Percentiles rank a stretch among this genome's conserved stretches.
Evolutionary conservation across 2,113 vertebrate genomes (phyloP).

Genomic region (Syngnathoides biaculeatus): DNA sequence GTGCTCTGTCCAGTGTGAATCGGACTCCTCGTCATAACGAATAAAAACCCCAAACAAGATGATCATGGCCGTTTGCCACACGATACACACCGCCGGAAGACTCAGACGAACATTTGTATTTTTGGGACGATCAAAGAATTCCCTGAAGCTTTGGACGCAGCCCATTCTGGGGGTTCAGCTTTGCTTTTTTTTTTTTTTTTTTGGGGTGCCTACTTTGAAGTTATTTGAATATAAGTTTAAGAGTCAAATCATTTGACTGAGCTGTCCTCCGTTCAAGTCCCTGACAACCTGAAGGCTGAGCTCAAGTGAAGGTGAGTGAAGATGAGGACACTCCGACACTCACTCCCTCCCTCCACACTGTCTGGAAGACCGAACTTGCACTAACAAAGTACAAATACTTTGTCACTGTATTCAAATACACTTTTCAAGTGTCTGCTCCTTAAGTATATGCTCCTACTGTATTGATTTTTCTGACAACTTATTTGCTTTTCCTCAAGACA

Average conservation of each 20-base stretch:
- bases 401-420: too few relatives aligned
- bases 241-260: not conserved
- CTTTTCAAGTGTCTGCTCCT: not conserved
- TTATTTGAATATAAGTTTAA: not conserved
- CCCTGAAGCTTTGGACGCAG: constrained; percentile 56
- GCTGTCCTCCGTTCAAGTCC: constrained; percentile 1
- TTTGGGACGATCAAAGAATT: constrained; percentile 65
- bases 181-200: too few relatives aligned
- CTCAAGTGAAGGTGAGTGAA: constrained; percentile 7
- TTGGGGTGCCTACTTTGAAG: not conserved
- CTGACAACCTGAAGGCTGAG: not conserved
- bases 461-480: too few relatives aligned
- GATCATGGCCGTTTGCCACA: constrained; percentile 87
- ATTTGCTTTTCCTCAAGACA: not conserved
- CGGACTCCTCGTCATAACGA: constrained; percentile 76
- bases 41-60: constrained; percentile 89
- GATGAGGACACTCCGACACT: constrained; percentile 41
- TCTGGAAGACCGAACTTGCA: not conserved
- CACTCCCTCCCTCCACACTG: constrained; percentile 38
- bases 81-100: constrained; percentile 80
- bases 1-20: constrained; percentile 73
- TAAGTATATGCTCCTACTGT: too few relatives aligned
- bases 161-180: constrained; percentile 55
- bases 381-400: too few relatives aligned
- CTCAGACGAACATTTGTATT: constrained; percentile 81